A percentile compares a stretch with the other conserved stretches of the same genome.
Conservation (phyloP, 2,888 invertebrate genomes). For the Oscheius myriophilus region DNA sequence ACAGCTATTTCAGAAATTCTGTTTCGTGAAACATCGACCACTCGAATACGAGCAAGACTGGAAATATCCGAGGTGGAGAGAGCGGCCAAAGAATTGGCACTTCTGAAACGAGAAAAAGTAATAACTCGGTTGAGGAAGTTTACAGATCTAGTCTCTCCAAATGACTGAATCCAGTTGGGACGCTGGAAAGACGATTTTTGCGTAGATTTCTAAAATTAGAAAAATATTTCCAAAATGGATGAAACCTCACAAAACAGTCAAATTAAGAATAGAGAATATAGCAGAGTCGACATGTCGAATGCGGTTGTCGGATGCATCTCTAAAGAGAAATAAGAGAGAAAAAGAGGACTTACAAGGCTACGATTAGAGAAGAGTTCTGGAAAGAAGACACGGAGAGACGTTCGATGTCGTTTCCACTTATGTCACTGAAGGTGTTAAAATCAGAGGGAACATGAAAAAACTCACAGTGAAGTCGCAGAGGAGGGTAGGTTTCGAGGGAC, state of each 20-base stretch:
- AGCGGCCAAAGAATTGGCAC: slow-evolving; percentile 41
- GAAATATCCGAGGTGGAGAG: slow-evolving; percentile 34
- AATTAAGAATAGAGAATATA: slow-evolving; percentile 39
- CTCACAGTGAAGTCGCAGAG: slow-evolving; percentile 36
- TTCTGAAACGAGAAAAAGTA: too few species aligned
- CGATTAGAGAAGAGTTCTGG: slow-evolving; percentile 8
- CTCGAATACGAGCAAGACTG: slow-evolving; percentile 31
- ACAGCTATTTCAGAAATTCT: slow-evolving; percentile 35
- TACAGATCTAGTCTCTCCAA: slow-evolving; percentile 52
- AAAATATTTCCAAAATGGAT: not conserved
- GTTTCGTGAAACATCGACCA: slow-evolving; percentile 47
- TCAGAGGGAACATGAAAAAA: not conserved
- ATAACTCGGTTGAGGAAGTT: too few species aligned
- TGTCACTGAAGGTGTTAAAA: slow-evolving; percentile 27
- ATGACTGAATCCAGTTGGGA: slow-evolving; percentile 38
- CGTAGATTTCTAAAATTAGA: slow-evolving; percentile 44
- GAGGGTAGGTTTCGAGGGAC: slow-evolving; percentile 43
- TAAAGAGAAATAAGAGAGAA: slow-evolving; percentile 27
- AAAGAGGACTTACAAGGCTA: slow-evolving; percentile 16
- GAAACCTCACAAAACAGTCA: slow-evolving; percentile 42
- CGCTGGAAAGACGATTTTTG: slow-evolving; percentile 44
- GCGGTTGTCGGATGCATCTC: slow-evolving; percentile 52
- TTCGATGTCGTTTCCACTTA: slow-evolving; percentile 48
- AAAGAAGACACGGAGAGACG: slow-evolving; percentile 34
- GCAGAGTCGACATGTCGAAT: slow-evolving; percentile 38